phyloP scores from a whole-genome alignment of 2,113 vertebrate genomes.

The Zeus faber region DNA sequence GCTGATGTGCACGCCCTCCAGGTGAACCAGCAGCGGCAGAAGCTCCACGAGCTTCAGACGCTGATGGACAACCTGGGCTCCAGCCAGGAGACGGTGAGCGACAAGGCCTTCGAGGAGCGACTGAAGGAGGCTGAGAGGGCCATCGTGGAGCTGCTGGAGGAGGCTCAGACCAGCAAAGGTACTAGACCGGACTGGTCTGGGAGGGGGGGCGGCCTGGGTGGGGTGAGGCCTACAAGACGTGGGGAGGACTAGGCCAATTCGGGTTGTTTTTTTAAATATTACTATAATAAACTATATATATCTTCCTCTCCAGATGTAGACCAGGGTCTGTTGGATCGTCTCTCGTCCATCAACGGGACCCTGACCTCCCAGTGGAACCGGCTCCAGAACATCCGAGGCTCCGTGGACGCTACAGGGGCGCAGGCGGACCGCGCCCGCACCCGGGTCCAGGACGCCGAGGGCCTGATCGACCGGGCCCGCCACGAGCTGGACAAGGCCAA shows the following conservation, averaged over 20 bases:
- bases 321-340: slow-evolving; percentile 84
- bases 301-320: slow-evolving; percentile 79
- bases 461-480: slow-evolving; percentile 83
- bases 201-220: too few relatives aligned
- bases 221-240: too few relatives aligned
- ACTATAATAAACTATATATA: neutral
- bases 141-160: slow-evolving; percentile 83
- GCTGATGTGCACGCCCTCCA: slow-evolving; percentile 33
- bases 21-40: slow-evolving; percentile 91
- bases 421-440: slow-evolving; percentile 81
- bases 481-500: slow-evolving; percentile 88
- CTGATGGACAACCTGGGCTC: slow-evolving; percentile 86
- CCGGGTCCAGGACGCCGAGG: slow-evolving; percentile 79
- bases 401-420: slow-evolving; percentile 79
- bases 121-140: slow-evolving; percentile 88
- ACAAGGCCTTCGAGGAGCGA: slow-evolving; percentile 90
- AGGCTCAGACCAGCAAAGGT: slow-evolving; percentile 93
- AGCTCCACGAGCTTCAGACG: slow-evolving; percentile 86
- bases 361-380: slow-evolving; percentile 86
- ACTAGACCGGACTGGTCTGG: too few relatives aligned
- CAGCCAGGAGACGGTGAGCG: slow-evolving; percentile 81
- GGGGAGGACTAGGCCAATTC: too few relatives aligned
- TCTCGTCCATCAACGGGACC: slow-evolving; percentile 85
- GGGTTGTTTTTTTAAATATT: too few relatives aligned
- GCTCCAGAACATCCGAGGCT: slow-evolving; percentile 86